These are phyloP conservation scores for Aphaenogaster floridana DNA, from an alignment of 1,140 invertebrate species.

Conservation along the genomic window DNA sequence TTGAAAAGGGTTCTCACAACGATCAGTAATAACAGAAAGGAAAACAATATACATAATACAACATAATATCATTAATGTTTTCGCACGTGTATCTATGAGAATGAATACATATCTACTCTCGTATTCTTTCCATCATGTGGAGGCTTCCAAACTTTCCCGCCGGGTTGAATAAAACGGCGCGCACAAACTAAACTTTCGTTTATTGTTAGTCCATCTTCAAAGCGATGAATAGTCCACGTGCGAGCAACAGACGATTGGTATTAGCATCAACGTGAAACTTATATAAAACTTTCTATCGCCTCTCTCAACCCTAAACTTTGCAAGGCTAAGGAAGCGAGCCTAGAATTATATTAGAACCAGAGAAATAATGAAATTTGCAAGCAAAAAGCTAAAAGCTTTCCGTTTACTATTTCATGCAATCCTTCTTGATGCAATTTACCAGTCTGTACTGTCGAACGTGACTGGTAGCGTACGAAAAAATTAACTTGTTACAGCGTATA, in stretches of 20 bases:
- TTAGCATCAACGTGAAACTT: conserved; percentile 47
- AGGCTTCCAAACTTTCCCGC: conserved; percentile 16
- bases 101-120: background rate
- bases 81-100: background rate
- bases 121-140: conserved; percentile 32
- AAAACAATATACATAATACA: background rate
- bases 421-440: background rate
- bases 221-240: conserved; percentile 8
- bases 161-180: conserved; percentile 31
- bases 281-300: background rate
- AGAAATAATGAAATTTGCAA: background rate
- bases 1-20: background rate
- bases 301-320: background rate
- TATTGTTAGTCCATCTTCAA: background rate
- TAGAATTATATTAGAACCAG: conserved; percentile 1
- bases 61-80: conserved; percentile 21
- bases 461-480: background rate
- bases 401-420: background rate
- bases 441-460: background rate
- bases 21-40: background rate
- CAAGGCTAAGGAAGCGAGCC: background rate
- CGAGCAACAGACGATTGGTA: conserved; percentile 43
- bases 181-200: conserved; percentile 23
- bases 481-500: background rate
- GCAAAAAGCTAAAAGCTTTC: background rate